Evolutionary conservation across 2,113 vertebrate species (phyloP).

Genomic region (Periophthalmodon schlosseri): DNA sequence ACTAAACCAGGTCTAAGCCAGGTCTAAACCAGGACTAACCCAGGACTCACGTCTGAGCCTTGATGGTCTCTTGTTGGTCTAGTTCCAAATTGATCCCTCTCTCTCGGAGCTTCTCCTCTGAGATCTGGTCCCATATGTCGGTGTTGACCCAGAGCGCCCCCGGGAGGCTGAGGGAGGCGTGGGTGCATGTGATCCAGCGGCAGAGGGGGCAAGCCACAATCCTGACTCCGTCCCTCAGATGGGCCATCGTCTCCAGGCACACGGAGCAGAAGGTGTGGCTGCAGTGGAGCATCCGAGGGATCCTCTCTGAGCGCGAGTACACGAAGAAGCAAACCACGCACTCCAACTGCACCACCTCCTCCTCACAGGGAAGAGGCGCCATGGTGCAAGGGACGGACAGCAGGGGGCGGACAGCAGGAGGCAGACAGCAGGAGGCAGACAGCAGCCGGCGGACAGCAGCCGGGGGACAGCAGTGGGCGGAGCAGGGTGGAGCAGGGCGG

Average conservation of each 20-base stretch:
- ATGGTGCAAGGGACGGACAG: conserved; percentile 9
- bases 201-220: conserved; percentile 59
- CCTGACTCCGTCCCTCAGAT: neutral
- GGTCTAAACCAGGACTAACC: neutral
- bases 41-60: neutral
- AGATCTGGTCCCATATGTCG: conserved; percentile 53
- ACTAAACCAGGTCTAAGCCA: neutral
- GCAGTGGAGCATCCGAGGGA: conserved; percentile 62
- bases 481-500: too few relatives aligned
- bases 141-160: conserved; percentile 53
- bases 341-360: conserved; percentile 9
- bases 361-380: neutral
- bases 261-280: conserved; percentile 58
- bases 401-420: neutral
- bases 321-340: conserved; percentile 51
- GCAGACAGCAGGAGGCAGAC: neutral
- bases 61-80: neutral
- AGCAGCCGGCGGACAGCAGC: too few relatives aligned
- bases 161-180: conserved; percentile 12
- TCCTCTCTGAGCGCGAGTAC: conserved; percentile 23
- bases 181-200: conserved; percentile 58
- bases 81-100: fast-evolving
- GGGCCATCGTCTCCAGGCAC: conserved; percentile 47
- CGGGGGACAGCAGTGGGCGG: too few relatives aligned
- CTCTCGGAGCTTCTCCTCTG: neutral